Evolutionary conservation across 2,888 invertebrate species (phyloP).

Genomic region (Meganola albula): DNA sequence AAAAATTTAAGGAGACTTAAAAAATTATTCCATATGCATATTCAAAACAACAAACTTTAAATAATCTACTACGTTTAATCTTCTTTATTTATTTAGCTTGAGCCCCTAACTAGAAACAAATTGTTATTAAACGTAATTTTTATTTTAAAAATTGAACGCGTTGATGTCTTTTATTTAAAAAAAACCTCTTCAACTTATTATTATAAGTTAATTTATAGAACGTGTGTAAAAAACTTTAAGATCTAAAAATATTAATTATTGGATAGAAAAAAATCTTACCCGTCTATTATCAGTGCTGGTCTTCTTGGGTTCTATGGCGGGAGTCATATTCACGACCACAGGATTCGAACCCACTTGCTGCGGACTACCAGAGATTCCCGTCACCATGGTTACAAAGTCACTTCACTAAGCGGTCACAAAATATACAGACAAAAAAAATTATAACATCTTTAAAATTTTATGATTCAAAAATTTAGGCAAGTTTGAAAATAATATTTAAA

Average conservation of each 20-base stretch:
- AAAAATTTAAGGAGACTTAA: too few species aligned
- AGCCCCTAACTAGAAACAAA: too few species aligned
- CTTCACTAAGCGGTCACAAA: slow-evolving; percentile 18
- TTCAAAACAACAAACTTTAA: too few species aligned
- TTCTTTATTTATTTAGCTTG: too few species aligned
- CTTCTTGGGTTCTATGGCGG: slow-evolving; percentile 53
- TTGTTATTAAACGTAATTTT: too few species aligned
- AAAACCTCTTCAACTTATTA: slow-evolving; percentile 11
- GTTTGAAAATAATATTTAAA: too few species aligned
- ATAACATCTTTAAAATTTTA: slow-evolving; percentile 48
- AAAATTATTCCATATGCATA: too few species aligned
- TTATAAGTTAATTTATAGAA: too few species aligned
- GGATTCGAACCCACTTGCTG: slow-evolving; percentile 47
- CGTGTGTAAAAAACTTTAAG: too few species aligned
- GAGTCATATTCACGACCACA: slow-evolving; percentile 44
- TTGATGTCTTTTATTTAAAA: slow-evolving; percentile 43
- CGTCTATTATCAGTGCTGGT: slow-evolving; percentile 58
- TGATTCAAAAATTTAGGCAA: too few species aligned
- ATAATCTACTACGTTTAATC: too few species aligned
- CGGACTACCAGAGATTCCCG: slow-evolving; percentile 53
- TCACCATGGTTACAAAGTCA: slow-evolving; percentile 57
- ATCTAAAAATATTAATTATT: too few species aligned
- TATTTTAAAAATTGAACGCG: slow-evolving; percentile 28
- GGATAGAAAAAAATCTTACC: slow-evolving; percentile 44
- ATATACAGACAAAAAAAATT: slow-evolving; percentile 17